phyloP scores from a whole-genome alignment of 2,113 vertebrate genomes.

The Mesembrinibis cayennensis region DNA sequence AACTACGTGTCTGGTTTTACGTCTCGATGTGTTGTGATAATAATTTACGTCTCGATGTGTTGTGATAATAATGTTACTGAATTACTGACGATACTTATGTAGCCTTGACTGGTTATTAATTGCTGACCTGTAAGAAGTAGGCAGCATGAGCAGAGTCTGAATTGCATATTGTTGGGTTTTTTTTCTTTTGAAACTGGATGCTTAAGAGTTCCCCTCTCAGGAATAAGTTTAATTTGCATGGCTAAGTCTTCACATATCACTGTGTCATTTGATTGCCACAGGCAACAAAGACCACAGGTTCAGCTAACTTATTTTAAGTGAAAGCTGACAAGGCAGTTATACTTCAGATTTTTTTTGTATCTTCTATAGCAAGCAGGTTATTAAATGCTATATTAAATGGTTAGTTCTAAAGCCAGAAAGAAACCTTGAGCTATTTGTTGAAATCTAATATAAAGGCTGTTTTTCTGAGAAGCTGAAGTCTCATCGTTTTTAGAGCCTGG shows the following conservation, averaged over 20 bases:
- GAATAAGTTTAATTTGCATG: not conserved
- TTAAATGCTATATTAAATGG: not conserved
- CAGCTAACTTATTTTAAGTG: not conserved
- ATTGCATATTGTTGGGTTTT: not conserved
- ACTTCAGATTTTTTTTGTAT: not conserved
- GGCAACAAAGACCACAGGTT: not conserved
- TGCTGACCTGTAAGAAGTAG: not conserved
- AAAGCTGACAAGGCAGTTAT: not conserved
- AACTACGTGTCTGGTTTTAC: not conserved
- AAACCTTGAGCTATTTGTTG: not conserved
- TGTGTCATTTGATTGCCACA: not conserved
- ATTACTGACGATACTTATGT: not conserved
- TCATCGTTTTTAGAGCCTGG: not conserved
- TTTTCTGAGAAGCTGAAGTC: not conserved
- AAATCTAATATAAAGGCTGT: not conserved
- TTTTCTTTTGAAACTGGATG: not conserved
- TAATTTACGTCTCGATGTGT: not conserved
- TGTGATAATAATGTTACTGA: not conserved
- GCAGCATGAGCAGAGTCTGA: not conserved
- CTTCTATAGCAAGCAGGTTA: not conserved
- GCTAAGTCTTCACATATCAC: not conserved
- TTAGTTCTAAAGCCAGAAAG: not conserved
- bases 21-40: not conserved
- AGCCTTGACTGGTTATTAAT: not conserved
- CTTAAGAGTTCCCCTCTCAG: not conserved